Conservation (phyloP, 2,797 vertebrate species). For the Coccyzus lansbergi region DNA sequence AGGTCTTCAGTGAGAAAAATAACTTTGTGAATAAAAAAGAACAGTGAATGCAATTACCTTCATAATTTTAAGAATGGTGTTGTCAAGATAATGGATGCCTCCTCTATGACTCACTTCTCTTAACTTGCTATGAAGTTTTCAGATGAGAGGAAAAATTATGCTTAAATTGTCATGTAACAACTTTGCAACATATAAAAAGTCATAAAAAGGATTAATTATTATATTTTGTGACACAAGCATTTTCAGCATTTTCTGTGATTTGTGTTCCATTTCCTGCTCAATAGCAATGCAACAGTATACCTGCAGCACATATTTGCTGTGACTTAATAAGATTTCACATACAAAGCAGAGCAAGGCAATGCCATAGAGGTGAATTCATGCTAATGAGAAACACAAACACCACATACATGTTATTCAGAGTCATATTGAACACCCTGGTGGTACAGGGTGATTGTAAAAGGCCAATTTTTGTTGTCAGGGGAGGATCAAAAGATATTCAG, state of each 20-base stretch:
- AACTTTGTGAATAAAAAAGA: conserved; percentile 6
- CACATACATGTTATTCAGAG: neutral
- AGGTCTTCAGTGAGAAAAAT: conserved; percentile 27
- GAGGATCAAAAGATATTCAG: neutral
- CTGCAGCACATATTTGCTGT: neutral
- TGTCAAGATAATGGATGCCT: neutral
- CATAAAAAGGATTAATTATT: neutral
- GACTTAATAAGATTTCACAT: neutral
- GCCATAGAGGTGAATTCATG: neutral
- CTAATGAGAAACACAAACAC: neutral
- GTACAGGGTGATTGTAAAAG: neutral
- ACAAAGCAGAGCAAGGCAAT: neutral
- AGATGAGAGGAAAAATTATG: neutral
- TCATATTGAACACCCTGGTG: neutral
- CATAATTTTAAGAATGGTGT: neutral
- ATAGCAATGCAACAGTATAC: neutral
- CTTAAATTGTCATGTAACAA: neutral
- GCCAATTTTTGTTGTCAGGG: neutral
- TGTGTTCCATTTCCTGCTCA: neutral
- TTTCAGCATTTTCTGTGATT: neutral
- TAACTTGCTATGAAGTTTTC: neutral
- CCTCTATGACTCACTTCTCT: neutral
- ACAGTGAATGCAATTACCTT: neutral
- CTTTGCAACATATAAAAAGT: neutral
- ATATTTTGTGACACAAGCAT: neutral